Base-by-base conservation (phyloP, 2,797 vertebrate species). In the Esox lucius region DNA sequence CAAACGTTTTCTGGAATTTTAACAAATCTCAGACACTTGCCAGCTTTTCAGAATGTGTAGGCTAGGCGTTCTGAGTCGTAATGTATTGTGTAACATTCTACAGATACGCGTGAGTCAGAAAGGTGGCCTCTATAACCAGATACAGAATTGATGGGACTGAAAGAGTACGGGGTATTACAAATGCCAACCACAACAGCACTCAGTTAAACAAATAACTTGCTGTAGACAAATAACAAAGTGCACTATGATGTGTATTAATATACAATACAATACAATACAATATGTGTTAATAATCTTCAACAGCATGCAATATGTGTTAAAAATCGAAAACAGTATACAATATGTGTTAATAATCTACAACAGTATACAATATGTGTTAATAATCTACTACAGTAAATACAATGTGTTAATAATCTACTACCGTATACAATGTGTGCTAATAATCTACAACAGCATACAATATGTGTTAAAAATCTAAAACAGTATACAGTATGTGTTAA, bases 1-100 rank as follows among this genome's bases (percentile, higher is more conserved):
- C 35, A 24, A 68, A 24, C 22, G n/a, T 68, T 68, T 68, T n/a
- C 67, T 68, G 1, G 67, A 24, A 68, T 68, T 46, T 67, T 22
- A 46, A 42, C 68, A 7, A 46, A 68, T n/a, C 2, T 68, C 35
- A 22, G 22, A 68, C 11, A 22, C n/a, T 24, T 39, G 13, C 19
- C 39, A 39, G 39, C 35, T 68, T 19, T 13, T 46, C 42, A 46
- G 35, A 42, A 24, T 46, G 68, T 48, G 39, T 49, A 46, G 42
- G 68, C 26, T 49, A 46, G 42, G 68, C 49, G 42, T 69, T 69
- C 68, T 69, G 42, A 26, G 39, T 69, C n/a, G 24, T 24, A 5
- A 39, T 69, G 42, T 16, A 24, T 68, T 68, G 31, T 16, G 42
- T 48, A 46, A 46, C n/a, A 69, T 24, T 24, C 42, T 24, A 6